Evolutionary conservation across 1,140 invertebrate species (phyloP).

Genomic region (Pogonomyrmex californicus): DNA sequence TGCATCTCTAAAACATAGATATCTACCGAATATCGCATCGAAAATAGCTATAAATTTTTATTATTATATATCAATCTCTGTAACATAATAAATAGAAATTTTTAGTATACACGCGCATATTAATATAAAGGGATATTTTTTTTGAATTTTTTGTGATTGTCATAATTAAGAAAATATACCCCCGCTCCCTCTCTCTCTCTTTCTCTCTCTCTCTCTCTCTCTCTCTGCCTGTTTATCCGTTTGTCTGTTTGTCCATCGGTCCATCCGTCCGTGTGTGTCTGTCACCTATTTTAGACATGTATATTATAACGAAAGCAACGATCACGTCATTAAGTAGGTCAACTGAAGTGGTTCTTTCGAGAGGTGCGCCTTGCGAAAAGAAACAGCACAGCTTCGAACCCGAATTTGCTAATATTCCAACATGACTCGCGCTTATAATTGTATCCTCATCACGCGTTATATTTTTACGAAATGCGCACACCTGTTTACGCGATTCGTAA

Average conservation of each 20-base stretch:
- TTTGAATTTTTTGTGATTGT: background rate
- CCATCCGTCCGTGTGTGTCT: background rate
- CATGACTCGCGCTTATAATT: constrained; percentile 41
- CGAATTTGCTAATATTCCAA: constrained; percentile 21
- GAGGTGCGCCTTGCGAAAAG: constrained; percentile 24
- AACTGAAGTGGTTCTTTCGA: constrained; percentile 21
- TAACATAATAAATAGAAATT: background rate
- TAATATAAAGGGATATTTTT: background rate
- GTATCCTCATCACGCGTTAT: background rate
- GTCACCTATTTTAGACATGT: background rate
- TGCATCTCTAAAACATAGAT: background rate
- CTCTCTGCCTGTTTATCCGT: no score
- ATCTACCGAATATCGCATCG: background rate
- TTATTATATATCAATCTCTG: background rate
- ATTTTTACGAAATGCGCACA: constrained; percentile 2
- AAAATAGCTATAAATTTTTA: background rate
- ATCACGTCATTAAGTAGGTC: constrained; percentile 35
- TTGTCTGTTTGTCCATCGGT: no score
- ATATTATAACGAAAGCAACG: background rate
- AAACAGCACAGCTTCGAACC: background rate
- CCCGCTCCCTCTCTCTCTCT: no score
- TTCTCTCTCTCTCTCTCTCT: no score
- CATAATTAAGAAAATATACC: no score
- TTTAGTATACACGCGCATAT: background rate
- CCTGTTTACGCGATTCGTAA: constrained; percentile 16